Conservation (phyloP, 1,140 invertebrate genomes). For the Lethrus apterus region DNA sequence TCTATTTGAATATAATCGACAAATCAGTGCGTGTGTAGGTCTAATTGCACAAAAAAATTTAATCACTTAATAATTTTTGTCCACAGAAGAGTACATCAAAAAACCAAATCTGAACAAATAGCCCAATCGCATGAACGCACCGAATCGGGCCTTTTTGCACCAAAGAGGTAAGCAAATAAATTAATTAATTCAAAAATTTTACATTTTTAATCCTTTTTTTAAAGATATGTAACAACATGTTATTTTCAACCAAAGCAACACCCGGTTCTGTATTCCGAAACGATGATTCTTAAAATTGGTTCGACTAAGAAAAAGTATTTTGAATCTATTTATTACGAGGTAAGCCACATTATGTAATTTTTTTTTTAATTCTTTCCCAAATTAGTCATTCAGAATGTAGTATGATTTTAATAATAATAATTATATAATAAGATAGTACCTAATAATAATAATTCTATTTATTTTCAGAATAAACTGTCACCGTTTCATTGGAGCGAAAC, state of each 20-base stretch:
- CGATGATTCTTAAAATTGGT: constrained; percentile 17
- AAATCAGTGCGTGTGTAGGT: background rate
- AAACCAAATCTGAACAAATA: background rate
- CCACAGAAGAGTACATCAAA: background rate
- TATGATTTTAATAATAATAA: too few species aligned
- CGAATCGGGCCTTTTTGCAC: background rate
- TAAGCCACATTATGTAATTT: too few species aligned
- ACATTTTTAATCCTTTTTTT: background rate
- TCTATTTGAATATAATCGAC: background rate
- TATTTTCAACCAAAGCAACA: constrained; percentile 12
- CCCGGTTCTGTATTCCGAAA: constrained; percentile 19
- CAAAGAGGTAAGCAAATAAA: background rate
- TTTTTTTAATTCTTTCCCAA: background rate
- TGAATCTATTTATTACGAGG: constrained; percentile 19
- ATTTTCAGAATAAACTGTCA: constrained; percentile 9
- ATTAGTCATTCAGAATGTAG: too few species aligned
- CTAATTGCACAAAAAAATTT: background rate
- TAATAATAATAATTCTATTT: constrained; percentile 5
- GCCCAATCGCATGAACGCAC: background rate
- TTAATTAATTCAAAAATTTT: background rate
- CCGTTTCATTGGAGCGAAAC: constrained; percentile 9
- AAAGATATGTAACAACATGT: constrained; percentile 9
- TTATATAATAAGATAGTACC: too few species aligned
- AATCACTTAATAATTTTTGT: background rate
- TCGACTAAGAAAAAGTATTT: constrained; percentile 16